phyloP scores from a whole-genome alignment of 1,140 invertebrate genomes.

The Scaptomyza pallida region DNA sequence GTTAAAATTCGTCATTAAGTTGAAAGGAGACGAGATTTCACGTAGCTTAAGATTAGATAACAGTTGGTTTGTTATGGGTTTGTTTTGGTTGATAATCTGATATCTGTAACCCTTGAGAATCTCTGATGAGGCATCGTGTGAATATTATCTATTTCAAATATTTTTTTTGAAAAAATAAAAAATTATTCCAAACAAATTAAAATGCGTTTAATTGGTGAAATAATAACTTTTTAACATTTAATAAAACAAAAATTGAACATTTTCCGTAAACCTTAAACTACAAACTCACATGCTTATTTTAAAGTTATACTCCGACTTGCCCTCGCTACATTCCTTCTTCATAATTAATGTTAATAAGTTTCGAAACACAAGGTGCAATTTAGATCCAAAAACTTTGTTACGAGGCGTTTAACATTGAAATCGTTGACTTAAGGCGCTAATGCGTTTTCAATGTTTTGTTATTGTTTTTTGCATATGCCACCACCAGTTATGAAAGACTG shows the following conservation, averaged over 20 bases:
- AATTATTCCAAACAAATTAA: too few relatives aligned
- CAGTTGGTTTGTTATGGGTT: not conserved
- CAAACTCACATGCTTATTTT: not conserved
- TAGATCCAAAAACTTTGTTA: constrained; percentile 3
- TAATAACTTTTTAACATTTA: too few relatives aligned
- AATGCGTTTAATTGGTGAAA: too few relatives aligned
- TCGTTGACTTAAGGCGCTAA: constrained; percentile 12
- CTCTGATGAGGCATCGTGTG: too few relatives aligned
- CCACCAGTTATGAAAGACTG: constrained; percentile 28
- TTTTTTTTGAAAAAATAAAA: too few relatives aligned
- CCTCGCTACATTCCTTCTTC: not conserved
- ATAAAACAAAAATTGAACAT: too few relatives aligned
- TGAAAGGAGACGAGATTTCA: not conserved
- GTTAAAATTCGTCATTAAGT: not conserved
- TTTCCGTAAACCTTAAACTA: not conserved
- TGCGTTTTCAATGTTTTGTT: constrained; percentile 13
- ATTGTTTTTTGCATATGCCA: constrained; percentile 14
- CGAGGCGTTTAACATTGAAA: constrained; percentile 35
- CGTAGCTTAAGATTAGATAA: not conserved
- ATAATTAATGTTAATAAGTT: constrained; percentile 10
- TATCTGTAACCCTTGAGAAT: too few relatives aligned
- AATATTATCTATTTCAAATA: too few relatives aligned
- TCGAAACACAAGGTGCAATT: constrained; percentile 2
- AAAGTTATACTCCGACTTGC: not conserved
- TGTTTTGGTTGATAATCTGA: too few relatives aligned